Conservation (phyloP, 2,113 vertebrate species). For the Perca fluviatilis region DNA sequence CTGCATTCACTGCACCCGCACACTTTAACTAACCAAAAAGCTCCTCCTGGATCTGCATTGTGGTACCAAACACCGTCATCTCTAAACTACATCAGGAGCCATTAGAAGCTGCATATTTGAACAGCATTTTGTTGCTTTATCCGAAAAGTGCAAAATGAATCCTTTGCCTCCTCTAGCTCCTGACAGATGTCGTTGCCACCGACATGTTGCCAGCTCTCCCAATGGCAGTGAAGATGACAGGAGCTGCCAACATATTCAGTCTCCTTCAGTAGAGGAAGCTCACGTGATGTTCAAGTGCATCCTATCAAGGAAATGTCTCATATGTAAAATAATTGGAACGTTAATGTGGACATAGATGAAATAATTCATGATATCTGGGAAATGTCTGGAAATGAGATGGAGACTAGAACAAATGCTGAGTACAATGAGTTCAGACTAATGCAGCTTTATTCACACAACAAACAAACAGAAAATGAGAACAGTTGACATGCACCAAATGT, state of each 20-base stretch:
- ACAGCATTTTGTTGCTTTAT: constrained; percentile 38
- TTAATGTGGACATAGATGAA: constrained; percentile 25
- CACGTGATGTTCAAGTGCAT: constrained; percentile 55
- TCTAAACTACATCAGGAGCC: constrained; percentile 6
- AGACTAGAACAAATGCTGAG: too few species aligned
- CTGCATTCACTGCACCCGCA: constrained; percentile 23
- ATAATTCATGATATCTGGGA: too few species aligned
- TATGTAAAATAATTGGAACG: constrained; percentile 26
- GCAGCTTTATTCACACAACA: too few species aligned
- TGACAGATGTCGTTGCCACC: constrained; percentile 72
- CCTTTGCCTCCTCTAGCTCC: constrained; percentile 46
- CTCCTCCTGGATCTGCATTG: neutral
- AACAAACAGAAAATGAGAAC: too few species aligned
- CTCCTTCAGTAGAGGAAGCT: constrained; percentile 58
- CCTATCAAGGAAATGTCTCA: constrained; percentile 48
- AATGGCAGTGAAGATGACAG: constrained; percentile 46
- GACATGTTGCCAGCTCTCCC: constrained; percentile 55
- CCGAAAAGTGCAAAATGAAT: constrained; percentile 50
- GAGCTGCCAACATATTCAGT: constrained; percentile 64
- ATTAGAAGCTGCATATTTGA: constrained; percentile 28
- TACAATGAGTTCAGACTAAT: too few species aligned
- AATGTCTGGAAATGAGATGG: too few species aligned
- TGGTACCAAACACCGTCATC: constrained; percentile 1
- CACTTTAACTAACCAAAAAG: constrained; percentile 3
- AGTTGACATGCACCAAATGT: too few species aligned